Percentiles rank a stretch among this genome's conserved stretches.
Conservation (phyloP, 2,113 vertebrate genomes). For the Indicator maculatus region DNA sequence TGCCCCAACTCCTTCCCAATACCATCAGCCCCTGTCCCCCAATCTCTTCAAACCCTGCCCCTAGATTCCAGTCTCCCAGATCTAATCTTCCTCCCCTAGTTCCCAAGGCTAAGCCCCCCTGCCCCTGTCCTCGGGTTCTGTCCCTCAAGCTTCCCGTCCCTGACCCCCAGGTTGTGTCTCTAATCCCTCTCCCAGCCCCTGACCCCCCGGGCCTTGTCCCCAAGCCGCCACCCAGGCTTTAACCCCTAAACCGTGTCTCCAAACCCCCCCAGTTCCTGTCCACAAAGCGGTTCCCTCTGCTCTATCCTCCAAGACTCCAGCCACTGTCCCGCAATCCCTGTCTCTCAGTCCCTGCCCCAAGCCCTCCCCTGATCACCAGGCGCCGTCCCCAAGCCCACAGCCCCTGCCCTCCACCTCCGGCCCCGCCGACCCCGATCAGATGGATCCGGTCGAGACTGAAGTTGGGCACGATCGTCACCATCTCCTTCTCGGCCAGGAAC, state of each 20-base stretch:
- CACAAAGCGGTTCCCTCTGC: too few species aligned
- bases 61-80: background rate
- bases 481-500: conserved; percentile 92
- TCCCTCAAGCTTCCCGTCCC: too few species aligned
- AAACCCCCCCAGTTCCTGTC: too few species aligned
- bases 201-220: too few species aligned
- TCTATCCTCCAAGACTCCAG: too few species aligned
- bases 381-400: background rate
- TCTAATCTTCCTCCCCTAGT: background rate
- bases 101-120: fast-evolving
- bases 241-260: too few species aligned
- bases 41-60: background rate
- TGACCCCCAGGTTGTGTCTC: background rate
- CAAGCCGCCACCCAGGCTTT: too few species aligned
- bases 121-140: background rate
- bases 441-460: conserved; percentile 94
- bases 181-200: background rate
- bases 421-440: conserved; percentile 88
- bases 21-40: background rate
- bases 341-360: background rate
- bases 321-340: background rate
- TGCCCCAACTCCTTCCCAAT: fast-evolving
- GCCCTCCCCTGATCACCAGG: too few species aligned
- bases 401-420: background rate
- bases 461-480: conserved; percentile 91